Conservation (phyloP, 30 jellyfish, hydroid and myxozoan genomes). For the Aurelia sp. region DNA sequence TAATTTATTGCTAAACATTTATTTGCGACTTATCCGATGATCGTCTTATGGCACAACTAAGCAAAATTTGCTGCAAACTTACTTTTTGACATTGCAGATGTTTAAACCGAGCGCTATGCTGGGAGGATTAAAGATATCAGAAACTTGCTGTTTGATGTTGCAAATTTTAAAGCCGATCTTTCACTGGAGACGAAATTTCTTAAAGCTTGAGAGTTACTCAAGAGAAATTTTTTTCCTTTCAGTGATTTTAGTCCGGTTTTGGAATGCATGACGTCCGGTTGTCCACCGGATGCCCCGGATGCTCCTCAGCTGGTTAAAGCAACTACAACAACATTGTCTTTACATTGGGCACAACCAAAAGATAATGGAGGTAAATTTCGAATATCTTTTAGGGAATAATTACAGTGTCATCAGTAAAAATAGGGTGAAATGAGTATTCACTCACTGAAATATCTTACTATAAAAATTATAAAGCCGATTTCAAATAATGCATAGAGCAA, state of each 20-base stretch:
- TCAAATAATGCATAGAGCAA: no score
- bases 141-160: background rate
- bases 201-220: background rate
- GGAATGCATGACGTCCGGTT: conserved; percentile 97
- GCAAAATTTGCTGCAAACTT: no score
- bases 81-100: no score
- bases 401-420: no score
- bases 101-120: no score
- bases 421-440: no score
- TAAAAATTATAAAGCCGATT: no score
- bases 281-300: conserved; percentile 92
- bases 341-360: conserved; percentile 91
- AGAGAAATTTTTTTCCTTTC: background rate
- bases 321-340: conserved; percentile 48
- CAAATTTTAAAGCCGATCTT: background rate
- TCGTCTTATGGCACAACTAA: no score
- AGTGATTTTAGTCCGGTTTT: conserved; percentile 84
- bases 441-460: no score
- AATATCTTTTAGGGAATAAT: background rate
- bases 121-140: no score
- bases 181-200: background rate
- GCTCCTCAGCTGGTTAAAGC: conserved; percentile 77
- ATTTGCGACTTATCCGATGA: no score
- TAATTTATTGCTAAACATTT: no score
- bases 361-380: conserved; percentile 85